Percentiles rank a stretch among this genome's conserved stretches.
Evolutionary conservation across 2,113 vertebrate species (phyloP).

Genomic region (Ceuthmochares aereus): DNA sequence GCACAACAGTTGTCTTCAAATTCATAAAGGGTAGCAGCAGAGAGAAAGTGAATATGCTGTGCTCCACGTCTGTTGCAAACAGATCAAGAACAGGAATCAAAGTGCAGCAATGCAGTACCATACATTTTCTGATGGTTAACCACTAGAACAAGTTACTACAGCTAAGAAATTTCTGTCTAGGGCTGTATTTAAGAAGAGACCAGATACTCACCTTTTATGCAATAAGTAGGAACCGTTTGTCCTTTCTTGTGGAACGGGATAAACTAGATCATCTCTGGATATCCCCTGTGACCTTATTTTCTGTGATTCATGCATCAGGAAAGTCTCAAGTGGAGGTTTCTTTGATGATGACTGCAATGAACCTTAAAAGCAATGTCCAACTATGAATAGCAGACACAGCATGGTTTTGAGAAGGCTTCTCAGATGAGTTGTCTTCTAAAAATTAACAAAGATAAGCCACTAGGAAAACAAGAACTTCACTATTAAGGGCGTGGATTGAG

Average conservation of each 20-base stretch:
- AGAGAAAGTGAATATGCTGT: not conserved
- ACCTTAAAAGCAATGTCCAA: not conserved
- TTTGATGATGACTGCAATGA: not conserved
- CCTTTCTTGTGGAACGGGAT: not conserved
- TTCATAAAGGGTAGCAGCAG: not conserved
- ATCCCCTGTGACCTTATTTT: not conserved
- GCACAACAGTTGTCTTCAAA: not conserved
- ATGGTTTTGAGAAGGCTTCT: not conserved
- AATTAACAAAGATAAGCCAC: not conserved
- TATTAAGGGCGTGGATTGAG: not conserved
- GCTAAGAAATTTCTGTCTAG: not conserved
- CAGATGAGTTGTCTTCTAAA: not conserved
- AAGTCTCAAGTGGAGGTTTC: not conserved
- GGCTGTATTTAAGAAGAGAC: not conserved
- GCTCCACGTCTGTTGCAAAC: not conserved
- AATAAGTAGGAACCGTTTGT: not conserved
- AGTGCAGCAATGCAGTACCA: not conserved
- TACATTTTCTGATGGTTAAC: not conserved
- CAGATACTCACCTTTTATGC: not conserved
- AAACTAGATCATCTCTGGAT: not conserved
- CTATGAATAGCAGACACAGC: not conserved
- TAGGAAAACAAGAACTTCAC: not conserved
- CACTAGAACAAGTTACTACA: not conserved
- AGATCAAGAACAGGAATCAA: not conserved
- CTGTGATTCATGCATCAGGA: not conserved